A percentile compares a stretch with the other conserved stretches of the same genome.
phyloP scores from a whole-genome alignment of 2,888 invertebrate species.

The Mystacides longicornis region DNA sequence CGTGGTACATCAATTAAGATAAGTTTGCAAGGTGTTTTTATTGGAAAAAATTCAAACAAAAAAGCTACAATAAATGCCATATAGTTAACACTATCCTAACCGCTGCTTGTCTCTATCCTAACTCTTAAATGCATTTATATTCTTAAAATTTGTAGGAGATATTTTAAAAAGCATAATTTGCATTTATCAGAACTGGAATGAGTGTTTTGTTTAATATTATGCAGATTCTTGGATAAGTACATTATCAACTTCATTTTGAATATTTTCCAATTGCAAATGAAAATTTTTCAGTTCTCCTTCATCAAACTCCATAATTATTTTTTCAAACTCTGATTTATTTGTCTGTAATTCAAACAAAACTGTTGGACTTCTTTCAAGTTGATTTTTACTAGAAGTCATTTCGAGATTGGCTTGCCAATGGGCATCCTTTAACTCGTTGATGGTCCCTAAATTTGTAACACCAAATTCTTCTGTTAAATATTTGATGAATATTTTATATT shows the following conservation, averaged over 20 bases:
- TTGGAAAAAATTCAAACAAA: too few relatives aligned
- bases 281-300: constrained; percentile 19
- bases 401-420: constrained; percentile 22
- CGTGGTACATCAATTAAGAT: too few relatives aligned
- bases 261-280: constrained; percentile 20
- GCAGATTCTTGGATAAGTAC: background rate
- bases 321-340: background rate
- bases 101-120: too few relatives aligned
- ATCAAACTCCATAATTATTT: constrained; percentile 17
- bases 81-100: too few relatives aligned
- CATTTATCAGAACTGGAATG: too few relatives aligned
- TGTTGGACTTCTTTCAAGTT: constrained; percentile 16
- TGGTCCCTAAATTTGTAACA: constrained; percentile 19
- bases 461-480: constrained; percentile 16
- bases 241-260: constrained; percentile 23
- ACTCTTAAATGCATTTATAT: too few relatives aligned
- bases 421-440: constrained; percentile 15
- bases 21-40: too few relatives aligned
- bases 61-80: too few relatives aligned
- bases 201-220: background rate
- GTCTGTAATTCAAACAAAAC: constrained; percentile 20
- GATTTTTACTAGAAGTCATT: constrained; percentile 21
- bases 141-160: too few relatives aligned
- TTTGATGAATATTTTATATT: constrained; percentile 19
- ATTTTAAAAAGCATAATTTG: too few relatives aligned